Base-by-base conservation (phyloP, 2,797 vertebrate genomes). In the Tamandua tetradactyla region DNA sequence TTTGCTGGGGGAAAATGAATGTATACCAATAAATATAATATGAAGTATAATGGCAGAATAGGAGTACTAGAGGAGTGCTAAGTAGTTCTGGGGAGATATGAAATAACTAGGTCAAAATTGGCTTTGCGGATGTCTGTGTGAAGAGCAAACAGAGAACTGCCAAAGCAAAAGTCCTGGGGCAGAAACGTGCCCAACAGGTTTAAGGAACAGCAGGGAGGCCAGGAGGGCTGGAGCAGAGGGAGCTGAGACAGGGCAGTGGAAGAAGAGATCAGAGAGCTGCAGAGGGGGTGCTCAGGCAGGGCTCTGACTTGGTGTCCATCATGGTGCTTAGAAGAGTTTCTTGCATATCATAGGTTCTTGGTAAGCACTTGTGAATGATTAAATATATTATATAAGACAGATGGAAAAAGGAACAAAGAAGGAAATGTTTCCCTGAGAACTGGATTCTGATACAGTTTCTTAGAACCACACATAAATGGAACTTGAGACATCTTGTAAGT, bases 381-480 rank as follows among this genome's bases (percentile, higher is more conserved):
- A 47, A 89, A 88, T 17, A 35, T 40, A 59, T 89, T 27, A 37
- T 61, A 30, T 90, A 87, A 92, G 89, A 79, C 17, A 89, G 87
- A 27, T 47, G 20, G 47, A 44, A 57, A 64, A 76, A 8, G 35
- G 86, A 87, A 62, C 37, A 55, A 76, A 64, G 52, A 81, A 59
- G 35, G 15, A 59, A 52, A 18, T 7, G 32, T 87, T 94, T 94
- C 55, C 78, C 17, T 79, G 42, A 93, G 37, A 79, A 72, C 44
- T 76, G 68, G 95, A 74, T 42, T 61, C 52, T 85, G 20, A 93
- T 83, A 25, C 1, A 27, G 11, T 68, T 85, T 79, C 62, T 86
- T 87, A 90, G 47, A 84, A 64, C 17, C 17, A 35, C 49, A 76
- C 59, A 49, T 91, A 72, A 93, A 78, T 44, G 94, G 72, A 82